Base-by-base conservation (phyloP, 1,140 invertebrate species). In the Patella vulgata region DNA sequence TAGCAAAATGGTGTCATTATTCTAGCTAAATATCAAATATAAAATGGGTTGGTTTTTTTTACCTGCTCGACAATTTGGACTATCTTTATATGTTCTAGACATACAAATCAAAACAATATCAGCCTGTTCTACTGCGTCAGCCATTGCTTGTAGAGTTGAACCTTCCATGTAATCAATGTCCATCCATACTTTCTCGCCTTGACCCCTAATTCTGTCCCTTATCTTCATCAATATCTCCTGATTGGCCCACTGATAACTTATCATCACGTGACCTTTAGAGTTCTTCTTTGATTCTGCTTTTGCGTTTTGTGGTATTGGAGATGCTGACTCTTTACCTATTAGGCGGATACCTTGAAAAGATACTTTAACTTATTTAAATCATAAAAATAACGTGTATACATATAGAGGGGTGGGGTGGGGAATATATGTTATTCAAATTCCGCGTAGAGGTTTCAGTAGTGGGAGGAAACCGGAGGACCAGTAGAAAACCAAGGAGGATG, bases 21-120 rank as follows among this genome's bases (percentile, higher is more conserved):
- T 40, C n/a, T 40, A 11, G 9, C 39, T 11, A n/a, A n/a, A 40
- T n/a, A n/a, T n/a, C n/a, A 9, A 40, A 11, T 36, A 44, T 19
- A n/a, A 17, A 14, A 19, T 11, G 1, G 31, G 17, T 25, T 39
- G 12, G 1, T 23, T n/a, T n/a, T n/a, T n/a, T 27, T 44, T 51
- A 81, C 79, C 79, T 59, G 71, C 65, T 61, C 79, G 70, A 60
- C 81, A 82, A 63, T 75, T 76, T 6, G 67, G 57, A 59, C 80
- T 82, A 40, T 77, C 63, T 56, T 82, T 82, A 67, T 83, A 83
- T 39, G 68, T 70, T 36, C 81, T 66, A 19, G 81, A 79, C 71
- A 83, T 78, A 39, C 77, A 78, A 14, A 82, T 68, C 5, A 83
- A 54, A 19, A 83, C 61, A 3, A 76, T 66, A 28, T 56, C 53